A percentile compares a stretch with the other conserved stretches of the same genome.
Evolutionary conservation across 2,888 invertebrate species (phyloP).

Genomic region (Zhuqinia jingwanae): DNA sequence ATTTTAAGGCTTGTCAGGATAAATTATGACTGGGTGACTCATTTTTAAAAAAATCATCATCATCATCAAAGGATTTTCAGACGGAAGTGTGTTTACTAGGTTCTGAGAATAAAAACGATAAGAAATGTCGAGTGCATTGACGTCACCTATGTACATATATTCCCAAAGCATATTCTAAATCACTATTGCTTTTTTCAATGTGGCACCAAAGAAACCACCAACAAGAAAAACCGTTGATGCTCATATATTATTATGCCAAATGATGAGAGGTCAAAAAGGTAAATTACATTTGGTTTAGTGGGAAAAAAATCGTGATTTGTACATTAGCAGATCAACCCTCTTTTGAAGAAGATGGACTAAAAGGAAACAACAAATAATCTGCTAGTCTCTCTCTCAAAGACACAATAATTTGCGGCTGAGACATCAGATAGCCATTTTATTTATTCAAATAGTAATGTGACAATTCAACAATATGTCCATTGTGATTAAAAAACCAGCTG

Average conservation of each 20-base stretch:
- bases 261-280: too few relatives aligned
- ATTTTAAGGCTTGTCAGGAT: too few relatives aligned
- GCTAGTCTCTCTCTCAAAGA: neutral
- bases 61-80: neutral
- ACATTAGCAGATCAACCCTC: too few relatives aligned
- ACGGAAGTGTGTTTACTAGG: conserved; percentile 1
- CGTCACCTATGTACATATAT: neutral
- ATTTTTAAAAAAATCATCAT: neutral
- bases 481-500: neutral
- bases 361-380: neutral
- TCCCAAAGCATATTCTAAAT: too few relatives aligned
- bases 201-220: too few relatives aligned
- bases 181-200: too few relatives aligned
- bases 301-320: conserved; percentile 14
- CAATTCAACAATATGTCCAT: neutral
- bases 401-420: neutral
- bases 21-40: too few relatives aligned
- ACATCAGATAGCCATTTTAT: neutral
- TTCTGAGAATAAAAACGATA: neutral
- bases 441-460: too few relatives aligned
- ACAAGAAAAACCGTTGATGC: too few relatives aligned
- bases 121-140: neutral
- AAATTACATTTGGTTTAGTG: too few relatives aligned
- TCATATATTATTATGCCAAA: too few relatives aligned
- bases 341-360: too few relatives aligned